These are phyloP conservation scores for Sylvia borin DNA, from an alignment of 2,797 vertebrate species.

Conservation along the genomic window DNA sequence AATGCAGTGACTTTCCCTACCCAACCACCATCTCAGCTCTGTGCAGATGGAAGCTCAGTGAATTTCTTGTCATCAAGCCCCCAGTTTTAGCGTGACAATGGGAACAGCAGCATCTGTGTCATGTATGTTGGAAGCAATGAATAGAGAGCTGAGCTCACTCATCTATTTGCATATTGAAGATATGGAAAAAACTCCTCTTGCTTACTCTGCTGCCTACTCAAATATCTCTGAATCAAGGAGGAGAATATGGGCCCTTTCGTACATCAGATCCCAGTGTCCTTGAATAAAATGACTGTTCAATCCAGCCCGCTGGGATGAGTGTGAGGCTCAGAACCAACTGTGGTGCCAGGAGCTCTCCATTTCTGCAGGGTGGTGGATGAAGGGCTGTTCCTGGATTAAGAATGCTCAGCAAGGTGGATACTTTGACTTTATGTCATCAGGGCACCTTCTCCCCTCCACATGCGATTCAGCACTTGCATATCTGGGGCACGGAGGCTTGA, in stretches of 20 bases:
- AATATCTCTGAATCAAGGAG: conserved; percentile 33
- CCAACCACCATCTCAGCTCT: neutral
- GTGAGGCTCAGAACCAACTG: neutral
- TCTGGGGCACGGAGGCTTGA: neutral
- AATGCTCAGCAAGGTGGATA: neutral
- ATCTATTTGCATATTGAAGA: conserved; percentile 59
- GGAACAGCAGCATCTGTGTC: conserved; percentile 57
- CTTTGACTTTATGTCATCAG: neutral
- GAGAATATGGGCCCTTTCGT: neutral
- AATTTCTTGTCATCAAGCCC: conserved; percentile 41
- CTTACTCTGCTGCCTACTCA: conserved; percentile 53
- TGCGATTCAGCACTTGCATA: neutral
- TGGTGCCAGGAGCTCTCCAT: neutral
- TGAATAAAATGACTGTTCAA: neutral
- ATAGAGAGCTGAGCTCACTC: conserved; percentile 56
- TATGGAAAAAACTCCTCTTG: conserved; percentile 27
- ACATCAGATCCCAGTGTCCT: neutral
- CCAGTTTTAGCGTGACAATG: conserved; percentile 56
- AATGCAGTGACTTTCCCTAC: neutral
- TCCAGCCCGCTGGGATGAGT: neutral
- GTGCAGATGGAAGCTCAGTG: conserved; percentile 23
- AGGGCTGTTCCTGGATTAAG: neutral
- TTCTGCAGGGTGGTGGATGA: neutral
- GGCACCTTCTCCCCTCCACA: neutral
- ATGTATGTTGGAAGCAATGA: conserved; percentile 60